Base-by-base conservation (phyloP, 2,888 invertebrate species). In the Chaitophorus viminalis region DNA sequence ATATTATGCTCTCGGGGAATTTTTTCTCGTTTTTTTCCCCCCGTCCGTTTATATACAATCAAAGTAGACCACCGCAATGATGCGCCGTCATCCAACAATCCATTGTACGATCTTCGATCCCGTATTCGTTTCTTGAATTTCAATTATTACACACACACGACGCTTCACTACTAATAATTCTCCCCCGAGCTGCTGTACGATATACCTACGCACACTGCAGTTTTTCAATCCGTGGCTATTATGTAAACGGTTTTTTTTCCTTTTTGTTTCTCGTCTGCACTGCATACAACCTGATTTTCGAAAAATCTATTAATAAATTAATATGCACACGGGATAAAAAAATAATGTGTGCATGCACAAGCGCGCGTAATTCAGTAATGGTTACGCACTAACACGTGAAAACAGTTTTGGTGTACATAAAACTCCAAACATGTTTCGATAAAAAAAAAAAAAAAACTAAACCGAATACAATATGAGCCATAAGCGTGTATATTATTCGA, bases 21-120 rank as follows among this genome's bases (percentile, higher is more conserved):
- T 65, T n/a, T 60, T 39, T 39, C 8, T n/a, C n/a, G n/a, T n/a
- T 79, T 65, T n/a, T 31, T 1, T 25, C 11, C 25, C 54, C 21
- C 36, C 25, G 36, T 21, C n/a, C 14, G 46, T 81, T 68, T 46
- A n/a, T n/a, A n/a, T n/a, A 70, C 81, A 82, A 82, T 52, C 52
- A 18, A 74, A 36, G 54, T 74, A 74, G 82, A 82, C 33, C 82
- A 82, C 82, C 54, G 54, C 29, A 54, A 74, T 74, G 54, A 33
- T 74, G 82, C 29, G 1, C 31, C 8, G 74, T 74, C 82, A 54
- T 54, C 54, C 1, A 6, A 46, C 46, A 25, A 11, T 54, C 54
- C 33, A 33, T 82, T 54, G 82, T 54, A n/a, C n/a, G 52, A 46
- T 70, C 70, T 39, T 82, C 31, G 33, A 54, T 72, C 82, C 33